A percentile compares a stretch with the other conserved stretches of the same genome.
phyloP scores from a whole-genome alignment of 2,888 invertebrate species.

The Gymnosoma rotundatum region DNA sequence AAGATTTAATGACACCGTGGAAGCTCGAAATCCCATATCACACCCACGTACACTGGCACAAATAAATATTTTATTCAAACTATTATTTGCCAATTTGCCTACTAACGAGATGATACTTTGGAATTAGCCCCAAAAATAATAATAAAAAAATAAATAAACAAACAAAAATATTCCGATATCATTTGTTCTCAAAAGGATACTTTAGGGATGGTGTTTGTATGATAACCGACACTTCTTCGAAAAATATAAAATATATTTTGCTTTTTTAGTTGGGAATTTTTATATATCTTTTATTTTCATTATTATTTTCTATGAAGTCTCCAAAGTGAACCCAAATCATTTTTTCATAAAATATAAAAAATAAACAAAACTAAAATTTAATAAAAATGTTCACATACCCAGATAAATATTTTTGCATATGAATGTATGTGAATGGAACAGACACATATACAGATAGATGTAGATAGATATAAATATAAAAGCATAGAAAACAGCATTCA shows the following conservation, averaged over 20 bases:
- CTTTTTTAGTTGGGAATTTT: slow-evolving; percentile 18
- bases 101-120: slow-evolving; percentile 39
- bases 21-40: slow-evolving; percentile 39
- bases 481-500: neutral
- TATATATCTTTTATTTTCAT: slow-evolving; percentile 1
- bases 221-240: slow-evolving; percentile 38
- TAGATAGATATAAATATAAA: neutral
- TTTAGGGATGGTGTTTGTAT: slow-evolving; percentile 40
- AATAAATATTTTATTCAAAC: slow-evolving; percentile 18
- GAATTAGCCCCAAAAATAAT: slow-evolving; percentile 8
- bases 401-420: slow-evolving; percentile 29
- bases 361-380: slow-evolving; percentile 46
- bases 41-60: too few species aligned
- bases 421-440: neutral
- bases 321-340: slow-evolving; percentile 67
- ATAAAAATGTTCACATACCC: slow-evolving; percentile 52
- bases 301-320: slow-evolving; percentile 20
- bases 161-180: slow-evolving; percentile 9
- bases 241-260: slow-evolving; percentile 43
- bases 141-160: neutral
- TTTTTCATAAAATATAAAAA: slow-evolving; percentile 16
- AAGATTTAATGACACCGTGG: slow-evolving; percentile 50
- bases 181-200: slow-evolving; percentile 43
- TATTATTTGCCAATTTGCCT: slow-evolving; percentile 52
- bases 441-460: neutral